phyloP scores from a whole-genome alignment of 2,797 vertebrate species.

The Tympanoctomys barrerae region DNA sequence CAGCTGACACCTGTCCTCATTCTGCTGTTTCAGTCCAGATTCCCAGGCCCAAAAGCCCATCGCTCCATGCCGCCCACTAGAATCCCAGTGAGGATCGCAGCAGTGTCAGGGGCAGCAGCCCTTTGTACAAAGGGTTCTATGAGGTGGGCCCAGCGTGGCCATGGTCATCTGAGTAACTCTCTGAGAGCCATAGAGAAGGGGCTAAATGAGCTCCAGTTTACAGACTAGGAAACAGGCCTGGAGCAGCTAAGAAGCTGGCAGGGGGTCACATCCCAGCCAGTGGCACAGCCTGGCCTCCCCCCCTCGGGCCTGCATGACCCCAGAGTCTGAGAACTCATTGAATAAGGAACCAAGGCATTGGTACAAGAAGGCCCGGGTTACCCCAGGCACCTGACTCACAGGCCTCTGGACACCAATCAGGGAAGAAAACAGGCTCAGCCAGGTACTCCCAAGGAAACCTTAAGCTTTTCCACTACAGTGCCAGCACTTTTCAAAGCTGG shows the following conservation, averaged over 20 bases:
- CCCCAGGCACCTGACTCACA: background rate
- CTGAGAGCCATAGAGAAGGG: background rate
- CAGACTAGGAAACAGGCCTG: background rate
- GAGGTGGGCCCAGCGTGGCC: background rate
- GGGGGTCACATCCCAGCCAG: constrained; percentile 16
- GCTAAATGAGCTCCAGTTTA: background rate
- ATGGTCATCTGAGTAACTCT: background rate
- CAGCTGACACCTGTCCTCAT: background rate
- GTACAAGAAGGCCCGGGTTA: background rate
- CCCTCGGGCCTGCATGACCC: background rate
- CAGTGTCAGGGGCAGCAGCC: accelerated
- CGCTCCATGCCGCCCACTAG: accelerated
- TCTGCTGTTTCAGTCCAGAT: background rate
- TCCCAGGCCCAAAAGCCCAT: accelerated
- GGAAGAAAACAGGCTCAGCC: background rate
- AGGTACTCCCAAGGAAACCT: background rate
- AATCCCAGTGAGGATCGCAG: no score
- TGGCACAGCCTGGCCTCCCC: background rate
- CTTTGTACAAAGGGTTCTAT: accelerated
- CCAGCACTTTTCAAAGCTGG: background rate
- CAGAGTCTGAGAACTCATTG: background rate
- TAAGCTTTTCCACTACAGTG: background rate
- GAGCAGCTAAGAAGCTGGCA: background rate
- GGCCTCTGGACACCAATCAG: background rate
- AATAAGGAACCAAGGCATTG: background rate